A percentile compares a stretch with the other conserved stretches of the same genome.
Conservation (phyloP, 23 tunicate genomes). For the Halocynthia aurantium region DNA sequence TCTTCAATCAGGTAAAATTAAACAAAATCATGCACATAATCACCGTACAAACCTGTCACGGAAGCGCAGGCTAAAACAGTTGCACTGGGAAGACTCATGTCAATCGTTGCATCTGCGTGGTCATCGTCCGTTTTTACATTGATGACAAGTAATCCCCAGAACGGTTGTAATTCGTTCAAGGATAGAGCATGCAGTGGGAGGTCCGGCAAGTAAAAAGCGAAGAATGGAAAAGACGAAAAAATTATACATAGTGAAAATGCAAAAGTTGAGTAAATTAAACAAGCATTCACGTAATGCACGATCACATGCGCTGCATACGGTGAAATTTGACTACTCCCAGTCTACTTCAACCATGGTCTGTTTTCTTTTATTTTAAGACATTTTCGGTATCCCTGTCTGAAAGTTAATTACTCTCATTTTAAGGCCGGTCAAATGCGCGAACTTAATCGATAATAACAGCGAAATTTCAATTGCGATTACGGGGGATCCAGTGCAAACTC, state of each 20-base stretch:
- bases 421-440: too few relatives aligned
- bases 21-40: constrained; percentile 17
- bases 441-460: too few relatives aligned
- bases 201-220: not conserved
- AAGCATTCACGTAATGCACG: not conserved
- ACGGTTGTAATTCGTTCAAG: not conserved
- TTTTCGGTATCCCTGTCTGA: too few relatives aligned
- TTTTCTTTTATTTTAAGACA: too few relatives aligned
- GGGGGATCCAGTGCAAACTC: too few relatives aligned
- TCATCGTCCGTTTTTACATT: not conserved
- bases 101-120: constrained; percentile 37
- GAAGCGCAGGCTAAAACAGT: constrained; percentile 51
- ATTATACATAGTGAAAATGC: not conserved
- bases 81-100: constrained; percentile 53
- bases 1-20: not conserved
- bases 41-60: constrained; percentile 40
- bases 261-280: not conserved
- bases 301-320: not conserved
- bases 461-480: too few relatives aligned
- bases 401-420: too few relatives aligned
- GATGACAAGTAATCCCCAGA: too few relatives aligned
- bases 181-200: constrained; percentile 8
- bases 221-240: not conserved
- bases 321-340: too few relatives aligned
- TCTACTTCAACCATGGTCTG: too few relatives aligned